Evolutionary conservation across 1,140 invertebrate species (phyloP).

Genomic region (Listronotus oregonensis): DNA sequence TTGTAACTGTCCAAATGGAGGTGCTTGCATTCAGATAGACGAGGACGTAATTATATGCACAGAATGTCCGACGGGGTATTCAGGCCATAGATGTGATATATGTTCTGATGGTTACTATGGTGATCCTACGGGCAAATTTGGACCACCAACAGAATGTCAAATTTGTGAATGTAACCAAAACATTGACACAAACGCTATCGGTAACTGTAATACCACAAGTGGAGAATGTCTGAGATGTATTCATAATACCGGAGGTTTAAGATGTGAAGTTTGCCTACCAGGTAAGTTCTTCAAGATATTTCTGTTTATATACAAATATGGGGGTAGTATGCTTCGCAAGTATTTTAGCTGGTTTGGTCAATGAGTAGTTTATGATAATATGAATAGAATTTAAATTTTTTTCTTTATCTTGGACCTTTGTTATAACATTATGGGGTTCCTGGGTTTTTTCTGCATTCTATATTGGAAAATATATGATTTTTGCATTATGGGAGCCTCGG

Average conservation of each 20-base stretch:
- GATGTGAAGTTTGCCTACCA: constrained; percentile 88
- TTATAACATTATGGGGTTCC: too few species aligned
- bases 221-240: constrained; percentile 97
- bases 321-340: too few species aligned
- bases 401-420: too few species aligned
- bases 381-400: too few species aligned
- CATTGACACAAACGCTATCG: constrained; percentile 92
- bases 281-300: constrained; percentile 59
- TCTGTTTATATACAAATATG: too few species aligned
- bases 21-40: constrained; percentile 87
- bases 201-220: constrained; percentile 90
- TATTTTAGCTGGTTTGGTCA: too few species aligned
- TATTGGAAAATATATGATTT: too few species aligned
- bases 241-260: constrained; percentile 89
- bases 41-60: constrained; percentile 87
- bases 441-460: too few species aligned
- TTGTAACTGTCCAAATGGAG: constrained; percentile 93
- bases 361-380: too few species aligned
- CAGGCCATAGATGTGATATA: constrained; percentile 87
- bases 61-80: constrained; percentile 91
- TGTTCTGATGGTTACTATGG: constrained; percentile 96
- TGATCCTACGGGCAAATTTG: constrained; percentile 51
- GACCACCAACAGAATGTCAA: constrained; percentile 81
- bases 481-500: too few species aligned
- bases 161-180: constrained; percentile 94